Conservation (phyloP, 1,140 invertebrate genomes). For the Pseudomyrmex flavicornis region DNA sequence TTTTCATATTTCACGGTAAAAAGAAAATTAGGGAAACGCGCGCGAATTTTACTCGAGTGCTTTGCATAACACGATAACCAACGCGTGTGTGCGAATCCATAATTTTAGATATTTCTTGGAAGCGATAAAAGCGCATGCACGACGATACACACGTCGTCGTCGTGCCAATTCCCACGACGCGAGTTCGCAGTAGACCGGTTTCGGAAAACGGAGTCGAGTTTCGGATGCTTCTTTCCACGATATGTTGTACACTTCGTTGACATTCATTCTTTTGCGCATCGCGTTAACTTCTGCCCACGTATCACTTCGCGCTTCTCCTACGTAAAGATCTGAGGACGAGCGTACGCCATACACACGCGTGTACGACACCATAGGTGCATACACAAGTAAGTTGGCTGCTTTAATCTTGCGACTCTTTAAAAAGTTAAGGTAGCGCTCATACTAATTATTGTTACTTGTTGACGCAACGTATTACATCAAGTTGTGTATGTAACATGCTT, state of each 20-base stretch:
- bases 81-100: conserved; percentile 16
- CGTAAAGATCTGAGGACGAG: conserved; percentile 49
- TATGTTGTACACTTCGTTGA: conserved; percentile 67
- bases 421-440: conserved; percentile 11
- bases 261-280: conserved; percentile 66
- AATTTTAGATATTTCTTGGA: conserved; percentile 61
- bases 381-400: conserved; percentile 8
- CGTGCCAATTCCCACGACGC: conserved; percentile 71
- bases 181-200: conserved; percentile 67
- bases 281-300: conserved; percentile 73
- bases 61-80: conserved; percentile 7
- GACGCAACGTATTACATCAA: background rate
- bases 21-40: background rate
- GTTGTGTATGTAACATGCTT: background rate
- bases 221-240: conserved; percentile 67
- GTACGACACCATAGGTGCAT: conserved; percentile 46
- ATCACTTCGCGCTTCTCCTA: conserved; percentile 60
- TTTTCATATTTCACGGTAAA: background rate
- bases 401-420: conserved; percentile 25
- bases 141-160: conserved; percentile 7
- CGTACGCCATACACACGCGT: conserved; percentile 53
- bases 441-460: background rate
- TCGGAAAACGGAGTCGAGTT: conserved; percentile 71
- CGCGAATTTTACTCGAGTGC: background rate
- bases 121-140: conserved; percentile 45